A percentile compares a stretch with the other conserved stretches of the same genome.
These are phyloP conservation scores for Megalonaias nervosa DNA, from an alignment of 1,140 invertebrate genomes.

Conservation along the genomic window DNA sequence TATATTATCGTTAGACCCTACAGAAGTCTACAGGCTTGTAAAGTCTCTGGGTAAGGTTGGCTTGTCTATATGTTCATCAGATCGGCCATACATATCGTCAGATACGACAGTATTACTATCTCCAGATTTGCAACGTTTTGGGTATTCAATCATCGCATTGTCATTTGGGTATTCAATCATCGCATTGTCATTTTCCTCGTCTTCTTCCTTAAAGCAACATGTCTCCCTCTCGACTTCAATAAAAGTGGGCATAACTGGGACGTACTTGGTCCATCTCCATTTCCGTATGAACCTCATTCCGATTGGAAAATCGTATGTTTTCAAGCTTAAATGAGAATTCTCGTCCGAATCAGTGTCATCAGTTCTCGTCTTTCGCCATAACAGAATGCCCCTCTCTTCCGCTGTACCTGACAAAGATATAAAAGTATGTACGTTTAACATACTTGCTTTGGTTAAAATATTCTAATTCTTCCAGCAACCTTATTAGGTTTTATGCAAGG, in stretches of 20 bases:
- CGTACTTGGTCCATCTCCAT: constrained; percentile 8
- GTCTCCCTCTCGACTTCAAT: constrained; percentile 6
- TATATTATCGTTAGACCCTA: too few relatives aligned
- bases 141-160: too few relatives aligned
- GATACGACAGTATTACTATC: too few relatives aligned
- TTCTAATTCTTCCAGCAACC: background rate
- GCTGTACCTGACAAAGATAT: constrained; percentile 15
- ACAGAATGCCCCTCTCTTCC: constrained; percentile 24
- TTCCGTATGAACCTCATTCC: constrained; percentile 22
- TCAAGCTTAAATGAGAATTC: constrained; percentile 12
- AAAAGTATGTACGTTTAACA: background rate
- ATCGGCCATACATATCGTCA: too few relatives aligned
- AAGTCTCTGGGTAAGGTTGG: too few relatives aligned
- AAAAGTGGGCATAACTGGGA: constrained; percentile 21
- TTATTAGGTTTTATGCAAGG: background rate
- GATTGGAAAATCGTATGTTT: constrained; percentile 30
- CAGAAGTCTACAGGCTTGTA: too few relatives aligned
- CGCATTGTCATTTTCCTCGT: too few relatives aligned
- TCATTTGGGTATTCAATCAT: too few relatives aligned
- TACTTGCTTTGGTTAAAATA: background rate
- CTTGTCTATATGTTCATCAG: too few relatives aligned
- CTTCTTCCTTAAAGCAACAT: background rate
- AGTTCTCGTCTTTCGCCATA: constrained; percentile 17
- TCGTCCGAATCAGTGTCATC: constrained; percentile 17
- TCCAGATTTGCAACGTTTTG: too few relatives aligned